These are phyloP conservation scores for Rhynchotus rufescens DNA, from an alignment of 2,797 vertebrate genomes.

Conservation along the genomic window DNA sequence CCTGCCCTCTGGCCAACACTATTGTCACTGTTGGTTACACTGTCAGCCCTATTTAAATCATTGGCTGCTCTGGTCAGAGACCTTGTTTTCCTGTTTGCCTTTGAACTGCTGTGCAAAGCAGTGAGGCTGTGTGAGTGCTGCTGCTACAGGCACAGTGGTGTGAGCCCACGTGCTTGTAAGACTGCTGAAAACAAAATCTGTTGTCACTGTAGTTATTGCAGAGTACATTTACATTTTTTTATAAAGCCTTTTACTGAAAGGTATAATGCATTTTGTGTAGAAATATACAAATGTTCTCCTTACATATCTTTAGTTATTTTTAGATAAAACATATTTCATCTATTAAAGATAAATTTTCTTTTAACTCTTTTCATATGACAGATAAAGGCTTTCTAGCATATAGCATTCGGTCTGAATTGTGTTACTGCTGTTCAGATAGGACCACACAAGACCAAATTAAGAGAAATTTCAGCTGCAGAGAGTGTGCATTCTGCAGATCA, in stretches of 20 bases:
- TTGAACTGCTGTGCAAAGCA: neutral
- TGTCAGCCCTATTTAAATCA: slow-evolving; percentile 4
- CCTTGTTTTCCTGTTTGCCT: slow-evolving; percentile 2
- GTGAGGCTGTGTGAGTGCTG: neutral
- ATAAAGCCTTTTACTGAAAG: neutral
- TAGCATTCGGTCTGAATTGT: neutral
- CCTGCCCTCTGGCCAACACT: neutral
- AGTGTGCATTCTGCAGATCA: neutral
- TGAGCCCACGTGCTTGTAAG: rapidly evolving
- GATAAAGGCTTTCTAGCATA: neutral
- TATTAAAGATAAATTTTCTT: neutral
- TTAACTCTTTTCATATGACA: neutral
- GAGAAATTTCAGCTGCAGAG: neutral
- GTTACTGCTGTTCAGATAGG: neutral
- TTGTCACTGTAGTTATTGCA: neutral
- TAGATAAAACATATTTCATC: neutral
- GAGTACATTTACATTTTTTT: neutral
- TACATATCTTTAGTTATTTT: neutral
- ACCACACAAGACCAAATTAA: neutral
- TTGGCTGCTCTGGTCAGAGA: neutral
- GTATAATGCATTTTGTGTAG: neutral
- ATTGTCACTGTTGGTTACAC: neutral
- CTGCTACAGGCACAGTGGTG: neutral
- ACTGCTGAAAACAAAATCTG: neutral
- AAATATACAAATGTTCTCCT: neutral